phyloP scores from a whole-genome alignment of 2,888 invertebrate species.

The Tribolium freemani region DNA sequence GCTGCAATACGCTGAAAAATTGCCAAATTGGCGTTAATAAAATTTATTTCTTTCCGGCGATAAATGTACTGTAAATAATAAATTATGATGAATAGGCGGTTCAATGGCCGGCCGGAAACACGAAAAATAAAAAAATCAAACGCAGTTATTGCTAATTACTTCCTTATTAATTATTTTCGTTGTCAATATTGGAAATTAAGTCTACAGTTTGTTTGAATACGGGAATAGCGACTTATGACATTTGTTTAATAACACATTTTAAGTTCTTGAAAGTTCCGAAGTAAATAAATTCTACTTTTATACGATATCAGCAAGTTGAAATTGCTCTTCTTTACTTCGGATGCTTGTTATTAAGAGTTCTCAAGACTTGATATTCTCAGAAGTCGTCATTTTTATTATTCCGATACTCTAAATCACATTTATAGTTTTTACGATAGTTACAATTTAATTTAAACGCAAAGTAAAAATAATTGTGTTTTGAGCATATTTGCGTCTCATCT shows the following conservation, averaged over 20 bases:
- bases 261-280: not conserved
- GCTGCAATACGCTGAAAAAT: constrained; percentile 20
- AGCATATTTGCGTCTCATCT: not conserved
- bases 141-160: too few species aligned
- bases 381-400: not conserved
- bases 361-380: not conserved
- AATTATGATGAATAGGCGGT: not conserved
- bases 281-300: not conserved
- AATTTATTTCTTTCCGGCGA: not conserved
- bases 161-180: too few species aligned
- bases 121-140: too few species aligned
- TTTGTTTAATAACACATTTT: not conserved
- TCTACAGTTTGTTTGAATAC: too few species aligned
- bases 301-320: not conserved
- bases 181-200: too few species aligned
- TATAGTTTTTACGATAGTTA: not conserved
- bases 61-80: not conserved
- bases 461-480: too few species aligned
- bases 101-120: too few species aligned
- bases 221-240: not conserved
- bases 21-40: constrained; percentile 2
- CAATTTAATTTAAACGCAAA: too few species aligned
- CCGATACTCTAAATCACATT: not conserved
- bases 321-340: not conserved
- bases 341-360: not conserved